Evolutionary conservation across 2,797 vertebrate genomes (phyloP).

Genomic region (Hephaestus fuliginosus): DNA sequence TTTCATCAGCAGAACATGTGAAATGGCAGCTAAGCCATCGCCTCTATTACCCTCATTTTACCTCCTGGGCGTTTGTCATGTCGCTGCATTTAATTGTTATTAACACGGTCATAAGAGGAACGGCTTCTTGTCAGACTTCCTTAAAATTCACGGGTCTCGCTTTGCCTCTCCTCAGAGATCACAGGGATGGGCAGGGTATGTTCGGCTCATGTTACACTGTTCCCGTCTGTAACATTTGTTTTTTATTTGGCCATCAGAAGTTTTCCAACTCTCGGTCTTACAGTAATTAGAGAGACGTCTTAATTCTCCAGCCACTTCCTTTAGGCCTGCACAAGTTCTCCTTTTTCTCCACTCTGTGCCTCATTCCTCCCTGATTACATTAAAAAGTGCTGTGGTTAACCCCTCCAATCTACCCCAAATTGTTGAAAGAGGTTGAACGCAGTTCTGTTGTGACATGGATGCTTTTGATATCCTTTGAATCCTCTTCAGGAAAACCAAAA

Average conservation of each 20-base stretch:
- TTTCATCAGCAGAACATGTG: slow-evolving; percentile 17
- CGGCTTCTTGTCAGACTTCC: background rate
- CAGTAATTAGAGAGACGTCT: slow-evolving; percentile 77
- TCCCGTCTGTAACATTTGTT: slow-evolving; percentile 82
- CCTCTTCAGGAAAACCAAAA: slow-evolving; percentile 10
- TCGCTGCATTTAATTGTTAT: background rate
- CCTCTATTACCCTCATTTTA: background rate
- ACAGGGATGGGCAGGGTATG: slow-evolving; percentile 58
- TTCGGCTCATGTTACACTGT: slow-evolving; percentile 64
- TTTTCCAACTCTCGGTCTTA: slow-evolving; percentile 72
- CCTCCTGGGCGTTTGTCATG: background rate
- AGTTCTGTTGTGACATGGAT: slow-evolving; percentile 32
- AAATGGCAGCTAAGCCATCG: background rate
- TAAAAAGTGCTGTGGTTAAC: slow-evolving; percentile 73
- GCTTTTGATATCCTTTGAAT: slow-evolving; percentile 49
- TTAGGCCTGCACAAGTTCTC: slow-evolving; percentile 63
- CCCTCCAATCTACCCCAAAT: slow-evolving; percentile 57
- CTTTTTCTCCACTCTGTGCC: slow-evolving; percentile 48
- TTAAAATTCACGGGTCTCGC: slow-evolving; percentile 17
- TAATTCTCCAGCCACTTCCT: slow-evolving; percentile 82
- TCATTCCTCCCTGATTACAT: slow-evolving; percentile 79
- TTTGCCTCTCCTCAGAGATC: slow-evolving; percentile 44
- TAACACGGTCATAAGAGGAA: background rate
- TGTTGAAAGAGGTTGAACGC: slow-evolving; percentile 69
- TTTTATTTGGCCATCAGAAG: slow-evolving; percentile 79